Evolutionary conservation across 2,888 invertebrate genomes (phyloP).

Genomic region (Aphrophora alni): DNA sequence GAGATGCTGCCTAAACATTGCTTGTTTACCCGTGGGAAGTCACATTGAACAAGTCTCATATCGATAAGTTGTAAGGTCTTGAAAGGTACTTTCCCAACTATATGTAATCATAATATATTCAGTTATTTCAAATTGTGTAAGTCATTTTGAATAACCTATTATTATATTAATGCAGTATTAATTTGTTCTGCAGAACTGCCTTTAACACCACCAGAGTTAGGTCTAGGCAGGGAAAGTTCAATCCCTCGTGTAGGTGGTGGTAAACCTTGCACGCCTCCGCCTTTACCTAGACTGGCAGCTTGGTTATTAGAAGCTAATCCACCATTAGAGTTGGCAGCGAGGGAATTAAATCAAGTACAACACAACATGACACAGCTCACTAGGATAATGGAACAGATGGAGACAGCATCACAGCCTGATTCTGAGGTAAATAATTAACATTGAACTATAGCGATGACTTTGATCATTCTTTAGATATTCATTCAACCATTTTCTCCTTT

Average conservation of each 20-base stretch:
- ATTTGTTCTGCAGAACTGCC: constrained; percentile 60
- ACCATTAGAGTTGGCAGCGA: constrained; percentile 67
- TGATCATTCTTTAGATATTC: neutral
- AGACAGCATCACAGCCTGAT: constrained; percentile 57
- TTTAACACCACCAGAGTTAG: constrained; percentile 56
- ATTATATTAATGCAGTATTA: no score
- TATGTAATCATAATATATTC: no score
- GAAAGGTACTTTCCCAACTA: no score
- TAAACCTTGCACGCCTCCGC: constrained; percentile 47
- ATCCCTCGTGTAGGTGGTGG: constrained; percentile 46
- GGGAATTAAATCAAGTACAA: constrained; percentile 71
- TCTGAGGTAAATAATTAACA: constrained; percentile 59
- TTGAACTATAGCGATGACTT: no score
- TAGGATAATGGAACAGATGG: constrained; percentile 66
- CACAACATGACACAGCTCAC: constrained; percentile 72
- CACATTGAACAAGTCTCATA: no score
- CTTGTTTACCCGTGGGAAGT: no score
- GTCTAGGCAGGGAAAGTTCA: constrained; percentile 58
- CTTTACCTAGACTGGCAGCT: constrained; percentile 64
- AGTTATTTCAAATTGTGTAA: no score
- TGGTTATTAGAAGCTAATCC: constrained; percentile 75
- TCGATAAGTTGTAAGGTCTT: no score
- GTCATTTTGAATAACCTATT: no score
- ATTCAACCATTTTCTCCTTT: no score
- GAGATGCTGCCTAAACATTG: no score